Percentiles rank a stretch among this genome's conserved stretches.
These are phyloP conservation scores for Rhodinocichla rosea DNA, from an alignment of 2,113 vertebrate genomes.

Conservation along the genomic window DNA sequence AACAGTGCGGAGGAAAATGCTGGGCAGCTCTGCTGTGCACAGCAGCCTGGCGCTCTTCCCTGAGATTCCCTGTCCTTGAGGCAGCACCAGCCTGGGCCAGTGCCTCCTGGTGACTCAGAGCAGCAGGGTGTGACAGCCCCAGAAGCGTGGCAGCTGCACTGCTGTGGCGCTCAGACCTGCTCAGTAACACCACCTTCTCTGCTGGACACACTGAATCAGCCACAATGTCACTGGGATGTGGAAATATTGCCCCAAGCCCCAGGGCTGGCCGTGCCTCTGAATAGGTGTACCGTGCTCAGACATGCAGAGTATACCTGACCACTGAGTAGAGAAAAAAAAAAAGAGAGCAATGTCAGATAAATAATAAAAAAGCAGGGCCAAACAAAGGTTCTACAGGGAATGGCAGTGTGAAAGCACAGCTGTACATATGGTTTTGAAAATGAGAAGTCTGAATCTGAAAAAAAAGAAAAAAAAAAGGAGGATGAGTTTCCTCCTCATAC, in stretches of 20 bases:
- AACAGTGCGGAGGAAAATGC: background rate
- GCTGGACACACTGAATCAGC: background rate
- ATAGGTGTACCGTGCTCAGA: fast-evolving
- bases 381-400: background rate
- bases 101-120: background rate
- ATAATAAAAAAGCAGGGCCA: background rate
- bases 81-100: background rate
- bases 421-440: background rate
- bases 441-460: background rate
- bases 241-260: background rate
- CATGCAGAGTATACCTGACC: background rate
- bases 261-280: background rate
- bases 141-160: background rate
- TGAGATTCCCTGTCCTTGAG: background rate
- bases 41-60: background rate
- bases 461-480: background rate
- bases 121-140: background rate
- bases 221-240: background rate
- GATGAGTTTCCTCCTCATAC: background rate
- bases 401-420: background rate
- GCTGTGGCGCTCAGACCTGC: background rate
- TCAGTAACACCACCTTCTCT: background rate
- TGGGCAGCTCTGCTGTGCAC: background rate
- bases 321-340: background rate
- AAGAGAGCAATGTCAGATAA: background rate